A percentile compares a stretch with the other conserved stretches of the same genome.
Evolutionary conservation across 1,140 invertebrate genomes (phyloP).

Genomic region (Tetraneura akinire): DNA sequence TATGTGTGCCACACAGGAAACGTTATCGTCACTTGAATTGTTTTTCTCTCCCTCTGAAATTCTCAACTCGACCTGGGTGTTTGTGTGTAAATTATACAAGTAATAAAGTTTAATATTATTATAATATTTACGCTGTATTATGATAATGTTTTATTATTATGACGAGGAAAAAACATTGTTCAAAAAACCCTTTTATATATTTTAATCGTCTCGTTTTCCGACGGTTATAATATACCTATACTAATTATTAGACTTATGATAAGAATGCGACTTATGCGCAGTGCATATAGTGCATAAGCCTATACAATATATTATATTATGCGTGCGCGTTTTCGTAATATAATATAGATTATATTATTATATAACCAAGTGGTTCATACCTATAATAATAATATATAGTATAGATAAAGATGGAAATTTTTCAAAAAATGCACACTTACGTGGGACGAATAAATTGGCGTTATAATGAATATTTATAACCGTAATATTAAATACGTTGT

Average conservation of each 20-base stretch:
- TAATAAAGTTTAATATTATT: too few relatives aligned
- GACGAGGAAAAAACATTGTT: too few relatives aligned
- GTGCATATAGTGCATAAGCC: too few relatives aligned
- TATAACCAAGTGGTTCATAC: background rate
- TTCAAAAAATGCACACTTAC: conserved; percentile 19
- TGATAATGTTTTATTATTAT: too few relatives aligned
- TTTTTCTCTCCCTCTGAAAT: too few relatives aligned
- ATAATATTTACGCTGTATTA: too few relatives aligned
- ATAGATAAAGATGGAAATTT: conserved; percentile 28
- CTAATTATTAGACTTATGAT: too few relatives aligned
- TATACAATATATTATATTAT: conserved; percentile 4
- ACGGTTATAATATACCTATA: background rate
- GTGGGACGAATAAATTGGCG: conserved; percentile 24
- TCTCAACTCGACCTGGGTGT: too few relatives aligned
- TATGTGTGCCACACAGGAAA: conserved; percentile 8
- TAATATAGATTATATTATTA: background rate
- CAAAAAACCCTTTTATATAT: background rate
- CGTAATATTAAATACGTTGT: background rate
- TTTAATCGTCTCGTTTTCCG: background rate
- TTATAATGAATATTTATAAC: conserved; percentile 42
- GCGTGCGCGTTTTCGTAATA: background rate
- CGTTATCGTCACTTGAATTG: conserved; percentile 5
- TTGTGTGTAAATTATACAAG: too few relatives aligned
- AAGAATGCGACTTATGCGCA: too few relatives aligned
- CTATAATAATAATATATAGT: too few relatives aligned